Evolutionary conservation across 2,113 vertebrate genomes (phyloP).

Genomic region (Danio rerio): GRCz12tu NC_133191.1:31833001-31833500

Average conservation of each 20-base stretch:
- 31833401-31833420: neutral
- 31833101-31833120: too few species aligned
- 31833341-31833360: neutral
- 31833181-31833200: too few species aligned
- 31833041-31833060: too few species aligned
- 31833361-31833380: neutral
- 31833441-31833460: neutral
- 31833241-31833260: constrained; percentile 69
- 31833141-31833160: too few species aligned
- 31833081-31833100: too few species aligned
- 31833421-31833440: neutral
- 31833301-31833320: constrained; percentile 57
- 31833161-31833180: too few species aligned
- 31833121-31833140: too few species aligned
- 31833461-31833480: too few species aligned
- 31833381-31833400: neutral
- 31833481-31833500: too few species aligned
- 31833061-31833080: too few species aligned
- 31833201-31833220: neutral
- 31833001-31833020: too few species aligned
- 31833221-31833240: constrained; percentile 57
- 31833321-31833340: constrained; percentile 28
- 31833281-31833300: constrained; percentile 72
- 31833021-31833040: too few species aligned
- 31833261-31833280: constrained; percentile 66